phyloP scores from a whole-genome alignment of 1,140 invertebrate species.

The Trypoxylus dichotomus region DNA sequence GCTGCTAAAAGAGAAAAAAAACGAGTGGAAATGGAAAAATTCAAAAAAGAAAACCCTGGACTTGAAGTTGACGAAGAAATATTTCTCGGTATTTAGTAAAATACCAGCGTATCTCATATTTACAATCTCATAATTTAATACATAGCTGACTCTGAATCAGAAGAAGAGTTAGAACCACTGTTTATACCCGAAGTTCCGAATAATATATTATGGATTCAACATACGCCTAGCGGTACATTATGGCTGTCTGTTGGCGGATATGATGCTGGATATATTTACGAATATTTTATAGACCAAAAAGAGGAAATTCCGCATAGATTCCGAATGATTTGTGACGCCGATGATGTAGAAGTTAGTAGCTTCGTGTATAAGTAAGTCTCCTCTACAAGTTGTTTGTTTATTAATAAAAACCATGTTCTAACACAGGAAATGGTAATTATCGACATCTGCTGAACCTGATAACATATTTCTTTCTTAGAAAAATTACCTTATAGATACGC shows the following conservation, averaged over 20 bases:
- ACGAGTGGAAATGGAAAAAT: slow-evolving; percentile 57
- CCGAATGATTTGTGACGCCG: slow-evolving; percentile 55
- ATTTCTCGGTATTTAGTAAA: slow-evolving; percentile 54
- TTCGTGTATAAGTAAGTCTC: slow-evolving; percentile 58
- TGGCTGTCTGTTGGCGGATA: slow-evolving; percentile 67
- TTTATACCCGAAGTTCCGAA: slow-evolving; percentile 61
- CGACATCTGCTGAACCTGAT: no score
- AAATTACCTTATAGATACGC: no score
- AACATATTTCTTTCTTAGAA: no score
- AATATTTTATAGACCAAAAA: slow-evolving; percentile 58
- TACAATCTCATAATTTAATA: background rate
- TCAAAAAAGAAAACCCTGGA: slow-evolving; percentile 59
- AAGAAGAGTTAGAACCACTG: slow-evolving; percentile 60
- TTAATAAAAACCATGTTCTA: no score
- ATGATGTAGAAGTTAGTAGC: slow-evolving; percentile 61
- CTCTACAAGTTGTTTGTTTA: background rate
- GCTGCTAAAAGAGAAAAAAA: slow-evolving; percentile 59
- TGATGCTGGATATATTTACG: slow-evolving; percentile 76
- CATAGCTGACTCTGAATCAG: slow-evolving; percentile 57
- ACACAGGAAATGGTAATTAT: no score
- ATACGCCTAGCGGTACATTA: slow-evolving; percentile 55
- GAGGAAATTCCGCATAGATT: slow-evolving; percentile 51
- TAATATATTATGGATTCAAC: slow-evolving; percentile 57
- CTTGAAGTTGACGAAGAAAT: slow-evolving; percentile 62
- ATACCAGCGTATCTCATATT: background rate